These are phyloP conservation scores for Eristalis pertinax DNA, from an alignment of 2,888 invertebrate species.

Conservation along the genomic window DNA sequence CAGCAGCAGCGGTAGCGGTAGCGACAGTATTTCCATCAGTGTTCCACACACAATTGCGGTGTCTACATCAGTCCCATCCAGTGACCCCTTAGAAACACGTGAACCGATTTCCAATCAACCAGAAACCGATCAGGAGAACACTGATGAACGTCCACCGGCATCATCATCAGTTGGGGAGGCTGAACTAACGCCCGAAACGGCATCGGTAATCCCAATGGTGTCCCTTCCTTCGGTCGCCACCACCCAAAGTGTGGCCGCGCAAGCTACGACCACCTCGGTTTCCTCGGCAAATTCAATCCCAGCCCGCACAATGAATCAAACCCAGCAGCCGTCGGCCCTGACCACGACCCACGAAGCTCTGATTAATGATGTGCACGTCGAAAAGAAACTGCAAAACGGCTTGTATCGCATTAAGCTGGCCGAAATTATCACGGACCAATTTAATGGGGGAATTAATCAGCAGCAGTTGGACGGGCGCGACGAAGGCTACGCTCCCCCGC, in stretches of 20 bases:
- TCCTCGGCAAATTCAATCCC: constrained; percentile 43
- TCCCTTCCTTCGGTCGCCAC: constrained; percentile 12
- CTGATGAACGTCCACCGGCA: constrained; percentile 70
- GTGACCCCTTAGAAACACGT: constrained; percentile 60
- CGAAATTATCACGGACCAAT: constrained; percentile 76
- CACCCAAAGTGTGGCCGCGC: background rate
- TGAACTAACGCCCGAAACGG: constrained; percentile 30
- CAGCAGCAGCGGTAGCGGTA: background rate
- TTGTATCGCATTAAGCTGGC: constrained; percentile 79
- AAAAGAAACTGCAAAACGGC: constrained; percentile 76
- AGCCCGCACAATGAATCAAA: constrained; percentile 57
- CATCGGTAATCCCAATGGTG: constrained; percentile 33
- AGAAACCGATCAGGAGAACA: constrained; percentile 71
- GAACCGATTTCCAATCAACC: constrained; percentile 71
- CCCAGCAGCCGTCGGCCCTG: constrained; percentile 30
- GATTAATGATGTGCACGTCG: constrained; percentile 74
- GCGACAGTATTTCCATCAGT: background rate
- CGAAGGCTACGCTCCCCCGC: constrained; percentile 44
- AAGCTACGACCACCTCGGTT: constrained; percentile 28
- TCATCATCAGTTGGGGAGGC: constrained; percentile 43
- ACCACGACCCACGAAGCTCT: constrained; percentile 69
- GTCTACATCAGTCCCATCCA: constrained; percentile 50
- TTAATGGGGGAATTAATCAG: constrained; percentile 72
- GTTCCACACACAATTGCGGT: constrained; percentile 38
- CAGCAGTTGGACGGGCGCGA: constrained; percentile 46